These are phyloP conservation scores for Okamejei kenojei DNA, from an alignment of 2,797 vertebrate species.

Conservation along the genomic window DNA sequence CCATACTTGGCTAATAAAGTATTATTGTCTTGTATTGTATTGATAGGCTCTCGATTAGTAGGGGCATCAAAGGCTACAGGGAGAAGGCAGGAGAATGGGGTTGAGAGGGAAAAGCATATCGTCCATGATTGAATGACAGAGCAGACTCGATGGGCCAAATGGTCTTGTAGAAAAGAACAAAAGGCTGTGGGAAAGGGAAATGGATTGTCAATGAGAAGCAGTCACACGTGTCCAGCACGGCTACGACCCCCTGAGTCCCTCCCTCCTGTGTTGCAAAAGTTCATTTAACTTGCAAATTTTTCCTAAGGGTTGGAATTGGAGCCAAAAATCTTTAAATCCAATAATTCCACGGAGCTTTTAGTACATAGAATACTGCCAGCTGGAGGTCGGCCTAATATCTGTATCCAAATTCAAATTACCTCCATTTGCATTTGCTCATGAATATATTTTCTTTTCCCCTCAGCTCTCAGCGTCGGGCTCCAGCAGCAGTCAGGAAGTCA, in stretches of 20 bases:
- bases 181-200: no score
- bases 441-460: conserved; percentile 24
- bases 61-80: no score
- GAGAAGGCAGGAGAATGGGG: no score
- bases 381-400: conserved; percentile 28
- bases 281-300: background rate
- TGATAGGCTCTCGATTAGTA: no score
- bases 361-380: conserved; percentile 9
- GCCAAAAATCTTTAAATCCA: conserved; percentile 6
- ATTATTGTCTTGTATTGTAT: no score
- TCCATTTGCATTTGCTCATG: conserved; percentile 36
- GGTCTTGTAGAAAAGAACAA: no score
- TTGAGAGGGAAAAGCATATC: no score
- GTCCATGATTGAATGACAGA: no score
- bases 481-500: background rate
- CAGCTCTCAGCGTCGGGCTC: background rate
- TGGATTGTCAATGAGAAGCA: background rate
- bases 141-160: no score
- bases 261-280: background rate
- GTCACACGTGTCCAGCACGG: background rate
- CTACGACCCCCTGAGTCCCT: background rate
- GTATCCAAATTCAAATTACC: conserved; percentile 22
- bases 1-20: no score
- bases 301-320: background rate
- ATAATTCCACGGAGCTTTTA: background rate